Evolutionary conservation across 2,888 invertebrate genomes (phyloP), one percentile per base, ranked within the genome.

Genomic region (Notodonta ziczac): DNA sequence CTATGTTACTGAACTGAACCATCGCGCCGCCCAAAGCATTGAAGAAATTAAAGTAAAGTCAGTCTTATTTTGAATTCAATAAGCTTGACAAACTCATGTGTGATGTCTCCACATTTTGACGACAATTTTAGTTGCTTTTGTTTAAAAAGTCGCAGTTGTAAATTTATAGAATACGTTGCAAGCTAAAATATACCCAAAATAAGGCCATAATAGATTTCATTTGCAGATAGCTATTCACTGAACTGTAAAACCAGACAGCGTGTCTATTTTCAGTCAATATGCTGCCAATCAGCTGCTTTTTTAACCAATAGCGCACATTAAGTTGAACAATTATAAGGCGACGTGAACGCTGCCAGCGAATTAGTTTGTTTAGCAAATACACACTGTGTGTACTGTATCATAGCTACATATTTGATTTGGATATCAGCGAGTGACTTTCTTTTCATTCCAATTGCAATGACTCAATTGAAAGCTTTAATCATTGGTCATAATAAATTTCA

Each of bases 191-290:
- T 16, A 56, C 59, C 58, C 55, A 65, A 66, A 62, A 70, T 67
- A 53, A 63, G 62, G 60, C 56, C 56, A 58, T 13, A 46, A 56
- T 71, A 73, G 73, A 72, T 72, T 70, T 73, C 69, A 67, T 65
- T 60, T 60, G 16, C 57, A 66, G 66, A 72, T 66, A 51, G 62
- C 62, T 66, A 58, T 44, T 57, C n/a, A 51, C 44, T 67, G 56
- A 35, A 61, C 56, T 53, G 57, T 60, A 44, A 60, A 59, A 60
- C 59, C 14, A 51, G 61, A 24, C 44, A 46, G 46, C 46, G 46
- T n/a, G 46, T n/a, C 46, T 46, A 46, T 46, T 46, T 46, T n/a
- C 46, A n/a, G n/a, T 46, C 46, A 46, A 46, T 46, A 46, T 5
- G 48, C n/a, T 39, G n/a, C 7, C 35, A 51, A 62, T 66, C 58